Base-by-base conservation (phyloP, 2,888 invertebrate genomes). In the Spodoptera exigua region DNA sequence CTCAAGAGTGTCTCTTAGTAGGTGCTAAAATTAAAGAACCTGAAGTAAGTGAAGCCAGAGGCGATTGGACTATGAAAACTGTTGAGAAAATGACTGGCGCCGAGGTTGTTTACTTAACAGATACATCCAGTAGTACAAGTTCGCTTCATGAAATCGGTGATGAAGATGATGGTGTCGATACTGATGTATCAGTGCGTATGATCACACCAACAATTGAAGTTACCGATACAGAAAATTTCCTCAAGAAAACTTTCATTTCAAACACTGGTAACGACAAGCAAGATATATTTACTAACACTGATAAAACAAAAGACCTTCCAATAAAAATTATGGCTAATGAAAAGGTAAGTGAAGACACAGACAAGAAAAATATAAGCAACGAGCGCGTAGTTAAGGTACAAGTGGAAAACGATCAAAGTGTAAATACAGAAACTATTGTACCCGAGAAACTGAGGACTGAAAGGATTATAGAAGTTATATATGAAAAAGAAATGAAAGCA, bases 101-200 rank as follows among this genome's bases (percentile, higher is more conserved):
- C 18, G 97, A 97, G 88, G 85, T 96, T 11, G 96, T 97, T 1
- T 96, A 95, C 84, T 89, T 97, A 43, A 96, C 96, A 57, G 96
- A 96, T 71, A 95, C 95, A 13, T 96, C 96, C 4, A 95, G 95
- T 68, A 96, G 95, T 76, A 95, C 95, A 12, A 95, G 96, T 74
- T 95, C 96, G 65, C 79, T 95, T 55, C 91, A 95, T 78, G 95
- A 96, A 65, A 80, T 87, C 45, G 90, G 92, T 43, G 95, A 95
- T 53, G 94, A 93, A 47, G 90, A 89, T 59, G 92, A 94, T 59
- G 88, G 85, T 1, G 86, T 92, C 49, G 93, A 94, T 70, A 91
- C 91, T 39, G 94, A 95, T 70, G 90, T 89, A 37, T 90, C 93
- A 49, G 84, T 95, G 4, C 89, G 94, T 37, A 94, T 95, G 79